A percentile compares a stretch with the other conserved stretches of the same genome.
phyloP scores from a whole-genome alignment of 1,140 invertebrate genomes.

The Cyclargus thomasi region DNA sequence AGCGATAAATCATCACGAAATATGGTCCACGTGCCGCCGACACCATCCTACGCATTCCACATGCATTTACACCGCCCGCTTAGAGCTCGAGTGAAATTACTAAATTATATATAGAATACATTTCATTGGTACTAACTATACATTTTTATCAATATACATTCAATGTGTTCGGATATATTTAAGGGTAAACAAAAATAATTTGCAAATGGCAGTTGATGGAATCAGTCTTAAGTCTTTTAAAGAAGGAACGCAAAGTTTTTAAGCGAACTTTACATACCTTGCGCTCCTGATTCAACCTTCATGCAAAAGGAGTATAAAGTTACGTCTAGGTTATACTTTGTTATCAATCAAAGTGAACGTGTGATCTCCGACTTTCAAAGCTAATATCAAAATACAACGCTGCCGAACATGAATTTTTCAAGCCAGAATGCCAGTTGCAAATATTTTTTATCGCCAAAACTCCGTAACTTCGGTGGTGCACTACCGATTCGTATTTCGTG shows the following conservation, averaged over 20 bases:
- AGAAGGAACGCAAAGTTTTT: too few species aligned
- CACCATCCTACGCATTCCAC: constrained; percentile 13
- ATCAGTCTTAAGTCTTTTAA: too few species aligned
- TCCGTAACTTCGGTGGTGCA: background rate
- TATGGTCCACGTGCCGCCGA: background rate
- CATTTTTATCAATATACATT: constrained; percentile 6
- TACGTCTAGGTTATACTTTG: too few species aligned
- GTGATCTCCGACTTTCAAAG: too few species aligned
- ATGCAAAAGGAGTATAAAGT: too few species aligned
- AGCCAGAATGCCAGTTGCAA: background rate
- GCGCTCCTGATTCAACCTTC: too few species aligned
- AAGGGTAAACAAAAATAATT: background rate
- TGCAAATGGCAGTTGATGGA: background rate
- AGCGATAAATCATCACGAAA: background rate
- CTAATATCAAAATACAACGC: too few species aligned
- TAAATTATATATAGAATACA: background rate
- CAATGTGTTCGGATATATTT: constrained; percentile 8
- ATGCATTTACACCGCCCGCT: constrained; percentile 15
- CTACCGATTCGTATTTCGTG: constrained; percentile 11
- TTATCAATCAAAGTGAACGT: background rate
- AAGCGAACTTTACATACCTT: too few species aligned
- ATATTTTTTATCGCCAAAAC: background rate
- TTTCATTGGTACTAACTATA: constrained; percentile 5
- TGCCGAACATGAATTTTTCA: too few species aligned
- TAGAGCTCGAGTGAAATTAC: background rate